Base-by-base conservation (phyloP, 2,797 vertebrate genomes). In the Syncerus caffer region DNA sequence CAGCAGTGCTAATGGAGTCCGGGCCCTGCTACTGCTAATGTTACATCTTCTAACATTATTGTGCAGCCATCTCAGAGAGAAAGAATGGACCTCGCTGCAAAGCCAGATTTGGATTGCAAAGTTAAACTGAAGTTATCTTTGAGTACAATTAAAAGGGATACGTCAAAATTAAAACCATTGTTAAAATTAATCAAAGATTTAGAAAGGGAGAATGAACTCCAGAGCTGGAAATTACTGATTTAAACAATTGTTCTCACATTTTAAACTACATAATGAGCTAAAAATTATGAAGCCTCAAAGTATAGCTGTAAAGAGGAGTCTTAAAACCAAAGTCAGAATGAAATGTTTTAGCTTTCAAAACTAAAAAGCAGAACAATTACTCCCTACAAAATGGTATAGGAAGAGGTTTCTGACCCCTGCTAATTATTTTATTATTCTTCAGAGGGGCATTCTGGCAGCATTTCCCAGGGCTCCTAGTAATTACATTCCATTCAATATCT, bases 171-270 rank as follows among this genome's bases (percentile, higher is more conserved):
- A 98, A 98, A 98, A 96, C 96, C 90, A 98, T 95, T 98, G 97
- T 98, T 97, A 96, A 98, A 98, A 98, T 98, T 98, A 98, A 98
- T 98, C 98, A 97, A 98, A 98, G 98, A 98, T 97, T 97, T 97
- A 93, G 94, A 97, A 98, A 98, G 97, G 97, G 96, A 97, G 95
- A 97, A 97, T 95, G 94, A 98, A 98, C 96, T 96, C 97, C 96
- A 51, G 94, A 97, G 97, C 95, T 97, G 92, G 96, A 98, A 98
- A 98, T 98, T 97, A 97, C 97, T 95, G 98, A 98, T 98, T 98
- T 97, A 96, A 98, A 97, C 98, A 96, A 98, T 98, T 98, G 96
- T 98, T 98, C 98, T 98, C 97, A 97, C 96, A 97, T 98, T 98
- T 98, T 98, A 97, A 98, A 98, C 98, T 93, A 97, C 98, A 98